A percentile compares a stretch with the other conserved stretches of the same genome.
phyloP scores from a whole-genome alignment of 35 echinoderm and acorn worm genomes.

The Apostichopus japonicus region DNA sequence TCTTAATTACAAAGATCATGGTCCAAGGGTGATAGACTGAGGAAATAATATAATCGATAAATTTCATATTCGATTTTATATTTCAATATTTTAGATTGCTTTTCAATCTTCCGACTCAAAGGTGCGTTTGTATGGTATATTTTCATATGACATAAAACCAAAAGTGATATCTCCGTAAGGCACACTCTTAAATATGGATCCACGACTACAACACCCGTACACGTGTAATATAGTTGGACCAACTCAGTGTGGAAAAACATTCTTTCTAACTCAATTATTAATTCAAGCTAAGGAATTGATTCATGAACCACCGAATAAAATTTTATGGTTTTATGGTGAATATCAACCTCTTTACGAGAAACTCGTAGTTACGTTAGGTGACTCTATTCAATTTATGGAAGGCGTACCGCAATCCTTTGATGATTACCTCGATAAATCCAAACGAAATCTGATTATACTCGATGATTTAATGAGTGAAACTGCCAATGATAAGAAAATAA shows the following conservation, averaged over 20 bases:
- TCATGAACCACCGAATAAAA: conserved; percentile 47
- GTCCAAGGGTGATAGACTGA: too few species aligned
- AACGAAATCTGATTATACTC: conserved; percentile 67
- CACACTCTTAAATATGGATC: conserved; percentile 5
- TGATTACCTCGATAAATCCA: conserved; percentile 36
- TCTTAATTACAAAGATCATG: too few species aligned
- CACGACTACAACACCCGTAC: conserved; percentile 57
- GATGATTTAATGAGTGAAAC: conserved; percentile 85
- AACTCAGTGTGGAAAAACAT: conserved; percentile 61
- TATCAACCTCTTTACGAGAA: conserved; percentile 53
- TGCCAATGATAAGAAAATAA: conserved; percentile 47
- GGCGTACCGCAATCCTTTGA: conserved; percentile 59
- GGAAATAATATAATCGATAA: too few species aligned
- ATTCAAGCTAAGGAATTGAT: conserved; percentile 51
- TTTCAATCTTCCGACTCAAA: too few species aligned
- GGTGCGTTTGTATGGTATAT: too few species aligned
- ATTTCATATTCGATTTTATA: too few species aligned
- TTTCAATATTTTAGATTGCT: too few species aligned
- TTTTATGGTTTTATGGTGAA: conserved; percentile 81
- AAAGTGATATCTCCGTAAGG: too few species aligned
- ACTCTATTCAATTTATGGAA: conserved; percentile 49
- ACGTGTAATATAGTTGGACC: conserved; percentile 56
- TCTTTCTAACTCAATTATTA: conserved; percentile 66
- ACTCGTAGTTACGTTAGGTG: conserved; percentile 30
- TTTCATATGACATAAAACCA: too few species aligned